Evolutionary conservation across 1,140 invertebrate genomes (phyloP), one percentile per base, ranked within the genome.

Genomic region (Anoplolepis gracilipes): DNA sequence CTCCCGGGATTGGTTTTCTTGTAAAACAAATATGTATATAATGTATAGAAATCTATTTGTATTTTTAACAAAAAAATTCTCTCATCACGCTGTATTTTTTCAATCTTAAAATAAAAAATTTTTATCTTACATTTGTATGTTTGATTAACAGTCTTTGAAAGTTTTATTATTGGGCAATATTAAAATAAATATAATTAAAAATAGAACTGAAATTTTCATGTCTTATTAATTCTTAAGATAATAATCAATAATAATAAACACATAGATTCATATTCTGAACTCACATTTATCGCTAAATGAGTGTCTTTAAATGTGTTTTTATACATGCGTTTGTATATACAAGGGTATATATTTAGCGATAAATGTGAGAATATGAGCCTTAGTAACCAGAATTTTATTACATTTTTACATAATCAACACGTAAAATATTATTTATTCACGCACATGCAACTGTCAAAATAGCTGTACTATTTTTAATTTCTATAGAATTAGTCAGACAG

Each of bases 371-470:
- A n/a, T n/a, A n/a, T n/a, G n/a, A n/a, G n/a, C n/a, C n/a, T n/a
- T n/a, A 0, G 3, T 39, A 22, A 19, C 4, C 10, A 25, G 2
- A 57, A 70, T 13, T 57, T 25, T 28, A n/a, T 39, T 25, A 10
- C 1, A 25, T 55, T 46, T 42, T 25, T 53, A 69, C 22, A 6
- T n/a, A 28, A 0, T 55, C 30, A 46, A 55, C 1, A 13, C 25
- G 36, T 7, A 69, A 39, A 42, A 70, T 53, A 36, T 55, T 69
- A 33, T 28, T 19, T 36, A 28, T 55, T 79, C 33, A 79, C 64
- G 16, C 42, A 22, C 46, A 70, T 79, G 46, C 64, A 70, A 81
- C n/a, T 28, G 3, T 30, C 46, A 72, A 72, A 79, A 70, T 39
- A 55, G 16, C 59, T 49, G 25, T 42, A 25, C 36, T 78, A 78